These are phyloP conservation scores for Kuschelorhynchus macadamiae DNA, from an alignment of 2,888 invertebrate species.

Conservation along the genomic window DNA sequence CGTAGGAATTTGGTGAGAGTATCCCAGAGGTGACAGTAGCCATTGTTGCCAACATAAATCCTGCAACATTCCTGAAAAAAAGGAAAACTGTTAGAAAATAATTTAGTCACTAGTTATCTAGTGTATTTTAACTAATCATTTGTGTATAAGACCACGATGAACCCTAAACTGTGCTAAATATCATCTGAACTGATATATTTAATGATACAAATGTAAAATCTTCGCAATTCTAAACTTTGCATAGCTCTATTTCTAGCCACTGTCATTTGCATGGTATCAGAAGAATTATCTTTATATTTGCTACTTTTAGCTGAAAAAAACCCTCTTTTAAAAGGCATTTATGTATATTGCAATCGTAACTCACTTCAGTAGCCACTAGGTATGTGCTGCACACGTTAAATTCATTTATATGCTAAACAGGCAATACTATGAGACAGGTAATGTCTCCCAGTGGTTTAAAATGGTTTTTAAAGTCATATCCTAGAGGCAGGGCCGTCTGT, in stretches of 20 bases:
- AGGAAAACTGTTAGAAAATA: too few relatives aligned
- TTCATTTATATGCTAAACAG: constrained; percentile 51
- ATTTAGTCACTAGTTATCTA: too few relatives aligned
- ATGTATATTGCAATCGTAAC: constrained; percentile 43
- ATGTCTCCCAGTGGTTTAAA: constrained; percentile 35
- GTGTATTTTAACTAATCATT: too few relatives aligned
- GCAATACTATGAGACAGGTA: constrained; percentile 42
- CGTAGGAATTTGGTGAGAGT: constrained; percentile 68
- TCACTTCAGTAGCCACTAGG: constrained; percentile 33
- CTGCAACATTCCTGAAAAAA: constrained; percentile 64
- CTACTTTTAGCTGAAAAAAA: constrained; percentile 24
- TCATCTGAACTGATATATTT: too few relatives aligned
- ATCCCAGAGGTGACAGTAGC: constrained; percentile 68
- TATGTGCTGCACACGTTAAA: constrained; percentile 34
- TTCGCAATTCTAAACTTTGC: too few relatives aligned
- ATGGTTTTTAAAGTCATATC: constrained; percentile 10
- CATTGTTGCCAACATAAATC: constrained; percentile 65
- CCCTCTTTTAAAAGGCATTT: constrained; percentile 26
- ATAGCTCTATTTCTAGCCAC: too few relatives aligned
- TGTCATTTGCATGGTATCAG: too few relatives aligned
- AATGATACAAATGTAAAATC: too few relatives aligned
- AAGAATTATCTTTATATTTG: too few relatives aligned
- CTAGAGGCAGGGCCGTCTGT: constrained; percentile 1
- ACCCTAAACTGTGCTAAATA: too few relatives aligned
- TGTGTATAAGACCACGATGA: too few relatives aligned